A percentile compares a stretch with the other conserved stretches of the same genome.
Evolutionary conservation across 2,888 invertebrate species (phyloP).

Genomic region (Osmoderma eremita): DNA sequence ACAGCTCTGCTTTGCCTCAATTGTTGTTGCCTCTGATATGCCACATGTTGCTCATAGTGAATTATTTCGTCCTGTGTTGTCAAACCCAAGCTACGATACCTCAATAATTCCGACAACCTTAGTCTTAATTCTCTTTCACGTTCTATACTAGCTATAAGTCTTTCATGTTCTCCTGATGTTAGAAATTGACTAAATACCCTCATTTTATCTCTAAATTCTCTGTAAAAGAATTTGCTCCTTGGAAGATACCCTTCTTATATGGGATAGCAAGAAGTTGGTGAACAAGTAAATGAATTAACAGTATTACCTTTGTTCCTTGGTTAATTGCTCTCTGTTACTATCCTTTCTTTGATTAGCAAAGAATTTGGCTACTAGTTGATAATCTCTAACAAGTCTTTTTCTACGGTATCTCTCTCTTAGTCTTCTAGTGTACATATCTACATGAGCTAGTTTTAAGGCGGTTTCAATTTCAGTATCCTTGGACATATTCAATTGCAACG

Average conservation of each 20-base stretch:
- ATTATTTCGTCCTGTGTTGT: constrained; percentile 85
- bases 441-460: constrained; percentile 88
- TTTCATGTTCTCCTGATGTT: constrained; percentile 84
- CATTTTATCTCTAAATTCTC: constrained; percentile 85
- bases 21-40: constrained; percentile 71
- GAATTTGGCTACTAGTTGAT: constrained; percentile 88
- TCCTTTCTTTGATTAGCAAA: constrained; percentile 71
- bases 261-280: no score
- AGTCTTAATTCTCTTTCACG: constrained; percentile 86
- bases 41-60: constrained; percentile 85
- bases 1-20: constrained; percentile 75
- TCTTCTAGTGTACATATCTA: constrained; percentile 89
- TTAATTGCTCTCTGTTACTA: constrained; percentile 65
- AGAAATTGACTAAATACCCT: constrained; percentile 89
- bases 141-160: constrained; percentile 80
- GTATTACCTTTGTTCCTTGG: constrained; percentile 80
- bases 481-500: constrained; percentile 78
- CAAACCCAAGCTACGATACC: constrained; percentile 87
- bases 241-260: not conserved
- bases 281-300: no score
- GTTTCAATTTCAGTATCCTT: constrained; percentile 93
- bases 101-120: constrained; percentile 82
- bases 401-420: constrained; percentile 86
- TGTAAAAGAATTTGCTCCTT: constrained; percentile 55
- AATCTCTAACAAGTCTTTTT: constrained; percentile 90